Base-by-base conservation (phyloP, 2,113 vertebrate genomes). In the Helogale parvula region DNA sequence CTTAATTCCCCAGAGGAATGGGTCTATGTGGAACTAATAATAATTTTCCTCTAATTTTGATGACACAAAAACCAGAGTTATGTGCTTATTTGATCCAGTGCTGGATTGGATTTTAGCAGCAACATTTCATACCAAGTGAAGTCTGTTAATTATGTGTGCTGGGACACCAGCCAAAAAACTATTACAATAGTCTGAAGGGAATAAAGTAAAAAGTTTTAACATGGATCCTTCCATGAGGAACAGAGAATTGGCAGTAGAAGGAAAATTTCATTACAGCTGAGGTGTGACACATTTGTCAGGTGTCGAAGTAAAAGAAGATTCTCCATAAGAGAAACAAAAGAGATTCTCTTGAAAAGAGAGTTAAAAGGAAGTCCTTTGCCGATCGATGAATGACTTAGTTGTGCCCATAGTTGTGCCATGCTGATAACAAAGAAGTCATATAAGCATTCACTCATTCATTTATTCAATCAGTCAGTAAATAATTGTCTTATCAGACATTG, bases 31-130 rank as follows among this genome's bases (percentile, higher is more conserved):
- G 95, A 96, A 96, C 92, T 92, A 97, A 97, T 96, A 98, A 96
- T 97, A 94, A 97, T 89, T 93, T 97, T 77, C 94, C 89, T 98
- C 90, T 96, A 96, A 96, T 96, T 98, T 96, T 95, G 92, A 94
- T 94, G 96, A 97, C 96, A 96, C 13, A 47, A 97, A 82, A 96
- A 63, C n/a, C 92, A 69, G 79, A 96, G 69, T 60, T 94, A 81
- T n/a, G 50, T 97, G 93, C 81, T 97, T 94, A 93, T 95, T 96
- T 83, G 92, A 94, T 96, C 68, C 80, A 82, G 25, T 15, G 6
- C 82, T 98, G 96, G 68, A 92, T 69, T 83, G 83, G 52, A 79
- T 96, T 86, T 71, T 66, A 97, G 88, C 66, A 89, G 91, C 33
- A 97, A 33, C 76, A 87, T 92, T 95, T 98, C 80, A 82, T 88